Evolutionary conservation across 2,888 invertebrate genomes (phyloP), one percentile per base, ranked within the genome.

Genomic region (Pelosia muscerda): DNA sequence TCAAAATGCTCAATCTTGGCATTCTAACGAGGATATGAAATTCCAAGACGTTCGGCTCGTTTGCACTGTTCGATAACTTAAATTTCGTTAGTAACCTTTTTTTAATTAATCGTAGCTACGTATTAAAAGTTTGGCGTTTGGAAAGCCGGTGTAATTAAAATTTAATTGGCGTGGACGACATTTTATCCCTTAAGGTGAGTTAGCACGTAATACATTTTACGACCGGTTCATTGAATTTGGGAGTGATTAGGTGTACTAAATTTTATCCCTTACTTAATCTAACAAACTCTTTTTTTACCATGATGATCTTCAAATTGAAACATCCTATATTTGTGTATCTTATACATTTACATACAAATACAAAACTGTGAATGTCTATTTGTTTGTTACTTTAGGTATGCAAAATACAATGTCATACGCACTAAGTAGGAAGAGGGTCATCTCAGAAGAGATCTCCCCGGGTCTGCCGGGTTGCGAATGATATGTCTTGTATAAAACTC

Each of bases 51-150:
- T 74, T 76, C 69, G 77, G 65, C 68, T 73, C 73, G 72, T 58
- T 77, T 69, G 56, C 64, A 70, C 53, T 72, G 76, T 82, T 81
- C 68, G 66, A 74, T 84, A 85, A 85, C 84, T 88, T 87, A 80
- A 85, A 87, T 88, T 87, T 86, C 81, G 86, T 86, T 86, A 82
- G 79, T 84, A 81, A 87, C 86, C 86, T 84, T 86, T 88, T 85
- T 90, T 89, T 88, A 90, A 88, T 89, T 88, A 89, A 87, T 87
- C 78, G 79, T 73, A 77, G 75, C 71, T 75, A 83, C 81, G 86
- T 85, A 85, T 88, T 85, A 84, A 86, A 89, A 90, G 84, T 87
- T 88, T 73, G 85, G 68, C 81, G 77, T 83, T 84, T 78, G 78
- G 79, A 79, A 78, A 76, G 82, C 74, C 76, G 76, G 79, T 79